Base-by-base conservation (phyloP, 2,113 vertebrate species). In the Chiloscyllium plagiosum region DNA sequence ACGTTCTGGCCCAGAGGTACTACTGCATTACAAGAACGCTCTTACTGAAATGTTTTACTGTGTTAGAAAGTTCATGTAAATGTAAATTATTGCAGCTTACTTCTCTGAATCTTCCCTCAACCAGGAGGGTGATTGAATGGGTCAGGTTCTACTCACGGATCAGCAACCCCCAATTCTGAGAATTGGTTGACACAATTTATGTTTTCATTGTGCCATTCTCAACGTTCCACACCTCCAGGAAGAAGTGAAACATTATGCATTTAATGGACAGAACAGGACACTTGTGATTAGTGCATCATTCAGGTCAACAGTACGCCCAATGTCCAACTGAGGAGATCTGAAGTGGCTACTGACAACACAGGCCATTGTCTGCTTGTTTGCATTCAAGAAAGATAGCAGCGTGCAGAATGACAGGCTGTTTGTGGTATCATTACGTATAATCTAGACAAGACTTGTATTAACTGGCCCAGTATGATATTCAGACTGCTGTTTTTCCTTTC, bases 401-500 rank as follows among this genome's bases (percentile, higher is more conserved):
- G 22, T 95, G 13, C 42, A 15, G 93, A 52, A 22, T 95, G 69
- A 76, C 94, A 95, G 69, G 42, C 47, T 95, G 94, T 95, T 70
- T 95, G 94, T 24, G 42, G 69, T 76, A 72, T 72, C 69, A 95
- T 24, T 29, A 52, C 42, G 33, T 29, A 33, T 95, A 72, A 72
- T 70, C 69, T 47, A 72, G 42, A 50, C 68, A 72, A 68, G 24
- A 70, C 94, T 4, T 72, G 47, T 37, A 66, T n/a, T 93, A 93
- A 93, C 89, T 93, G 89, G 56, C 33, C 61, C 89, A 95, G 66
- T 69, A 29, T 26, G n/a, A 26, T 69, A 42, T 70, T 10, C 37
- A 94, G 92, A 22, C 68, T 95, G 68, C 37, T 72, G 42, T 19
- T 52, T 76, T 72, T 6, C 69, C 24, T 72, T 52, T 52, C 47